Conservation (phyloP, 2,113 vertebrate genomes). For the Semnopithecus entellus region DNA sequence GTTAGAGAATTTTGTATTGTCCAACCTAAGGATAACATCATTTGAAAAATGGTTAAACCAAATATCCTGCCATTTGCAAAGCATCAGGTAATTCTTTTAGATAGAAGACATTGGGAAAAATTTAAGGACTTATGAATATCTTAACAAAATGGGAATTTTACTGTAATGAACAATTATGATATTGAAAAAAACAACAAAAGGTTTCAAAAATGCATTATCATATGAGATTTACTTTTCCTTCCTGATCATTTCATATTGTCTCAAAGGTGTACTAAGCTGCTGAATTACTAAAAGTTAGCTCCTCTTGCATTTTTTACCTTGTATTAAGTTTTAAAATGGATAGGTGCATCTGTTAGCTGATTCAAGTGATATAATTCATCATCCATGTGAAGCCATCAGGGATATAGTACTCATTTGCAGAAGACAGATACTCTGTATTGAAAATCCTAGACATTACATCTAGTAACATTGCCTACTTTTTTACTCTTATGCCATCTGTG, state of each 20-base stretch:
- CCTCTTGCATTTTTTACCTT: slow-evolving; percentile 6
- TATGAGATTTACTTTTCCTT: slow-evolving; percentile 43
- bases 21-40: not conserved
- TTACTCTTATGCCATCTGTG: not conserved
- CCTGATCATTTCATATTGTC: slow-evolving; percentile 56
- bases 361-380: not conserved
- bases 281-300: slow-evolving; percentile 10
- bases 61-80: not conserved
- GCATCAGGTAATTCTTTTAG: not conserved
- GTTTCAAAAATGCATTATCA: slow-evolving; percentile 40
- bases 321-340: slow-evolving; percentile 43
- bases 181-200: not conserved
- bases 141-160: slow-evolving; percentile 49
- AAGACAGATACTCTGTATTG: not conserved
- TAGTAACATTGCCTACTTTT: not conserved
- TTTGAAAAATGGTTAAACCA: not conserved
- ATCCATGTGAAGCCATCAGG: not conserved
- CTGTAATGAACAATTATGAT: slow-evolving; percentile 32
- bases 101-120: not conserved
- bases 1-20: not conserved
- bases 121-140: not conserved
- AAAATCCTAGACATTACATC: not conserved
- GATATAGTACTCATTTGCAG: not conserved
- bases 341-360: not conserved
- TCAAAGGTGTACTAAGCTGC: slow-evolving; percentile 37